These are phyloP conservation scores for Pammene aurita DNA, from an alignment of 2,888 invertebrate genomes.

Conservation along the genomic window DNA sequence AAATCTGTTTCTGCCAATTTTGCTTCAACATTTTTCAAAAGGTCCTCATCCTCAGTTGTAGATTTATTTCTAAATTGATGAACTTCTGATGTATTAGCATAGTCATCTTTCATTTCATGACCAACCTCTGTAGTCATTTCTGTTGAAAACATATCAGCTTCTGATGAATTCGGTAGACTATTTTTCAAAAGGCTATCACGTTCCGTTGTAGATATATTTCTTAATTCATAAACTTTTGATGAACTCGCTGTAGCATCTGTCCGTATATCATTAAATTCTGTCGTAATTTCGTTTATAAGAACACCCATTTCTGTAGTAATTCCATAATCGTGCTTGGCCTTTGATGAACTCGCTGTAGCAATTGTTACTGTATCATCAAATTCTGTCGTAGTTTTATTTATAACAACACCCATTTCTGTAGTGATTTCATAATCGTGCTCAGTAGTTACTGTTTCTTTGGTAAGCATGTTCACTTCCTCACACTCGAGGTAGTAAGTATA, in stretches of 20 bases:
- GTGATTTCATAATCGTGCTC: too few species aligned
- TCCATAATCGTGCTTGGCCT: too few species aligned
- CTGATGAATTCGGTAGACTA: neutral
- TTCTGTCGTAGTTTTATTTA: neutral
- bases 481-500: slow-evolving; percentile 14
- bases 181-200: neutral
- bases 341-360: too few species aligned
- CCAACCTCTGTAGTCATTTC: neutral
- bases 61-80: neutral
- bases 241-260: too few species aligned
- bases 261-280: neutral
- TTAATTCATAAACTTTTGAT: too few species aligned
- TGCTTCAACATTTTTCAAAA: neutral
- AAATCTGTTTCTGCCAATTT: neutral
- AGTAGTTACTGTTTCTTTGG: neutral
- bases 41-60: neutral
- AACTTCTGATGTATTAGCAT: too few species aligned
- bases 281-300: neutral
- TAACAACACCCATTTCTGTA: neutral
- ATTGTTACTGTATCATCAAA: too few species aligned
- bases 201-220: neutral
- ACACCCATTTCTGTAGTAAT: too few species aligned
- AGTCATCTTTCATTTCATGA: too few species aligned
- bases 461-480: neutral
- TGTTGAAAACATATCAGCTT: neutral